Base-by-base conservation (phyloP, 2,113 vertebrate species). In the Malurus cyaneus region DNA sequence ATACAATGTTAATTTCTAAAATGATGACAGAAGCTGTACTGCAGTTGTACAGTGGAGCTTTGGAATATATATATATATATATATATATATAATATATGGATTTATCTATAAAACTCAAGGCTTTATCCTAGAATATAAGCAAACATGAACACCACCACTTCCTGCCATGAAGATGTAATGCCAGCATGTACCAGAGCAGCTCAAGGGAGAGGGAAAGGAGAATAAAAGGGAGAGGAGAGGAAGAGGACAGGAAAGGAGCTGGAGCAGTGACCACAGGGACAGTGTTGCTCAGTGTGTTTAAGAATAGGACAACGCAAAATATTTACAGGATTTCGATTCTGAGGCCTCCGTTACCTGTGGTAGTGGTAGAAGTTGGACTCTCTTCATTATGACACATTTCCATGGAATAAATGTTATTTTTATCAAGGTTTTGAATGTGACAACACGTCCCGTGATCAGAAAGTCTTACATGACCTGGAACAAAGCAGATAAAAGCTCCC, bases 391-490 rank as follows among this genome's bases (percentile, higher is more conserved):
- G 95, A 95, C 95, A 94, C 46, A 89, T 89, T 95, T 97, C 96
- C 91, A 89, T 87, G 70, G 97, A 94, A 88, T 97, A 98, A 86
- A 95, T 72, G 87, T 64, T 67, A 86, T 6, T 93, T 96, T 89
- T 96, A 19, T 97, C 92, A 81, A 87, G 77, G 54, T 79, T 94
- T 89, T 96, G 96, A 93, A 90, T 8, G 7, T 98, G 96, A 65
- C 87, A 95, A 59, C 90, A 96, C 6, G 95, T n/a, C 72, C 52
- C 50, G 5, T 89, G 80, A 66, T 87, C 88, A 73, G 96, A 95
- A 95, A 97, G 80, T 80, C 94, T 97, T 77, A 94, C 9, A 9
- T 95, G 89, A 92, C 85, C 98, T 98, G 94, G 23, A 97, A 85
- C 52, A 86, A 80, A 46, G 78, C 89, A 97, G 89, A 89, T 39